Conservation (phyloP, 2,113 vertebrate genomes). For the Oenanthe melanoleuca region DNA sequence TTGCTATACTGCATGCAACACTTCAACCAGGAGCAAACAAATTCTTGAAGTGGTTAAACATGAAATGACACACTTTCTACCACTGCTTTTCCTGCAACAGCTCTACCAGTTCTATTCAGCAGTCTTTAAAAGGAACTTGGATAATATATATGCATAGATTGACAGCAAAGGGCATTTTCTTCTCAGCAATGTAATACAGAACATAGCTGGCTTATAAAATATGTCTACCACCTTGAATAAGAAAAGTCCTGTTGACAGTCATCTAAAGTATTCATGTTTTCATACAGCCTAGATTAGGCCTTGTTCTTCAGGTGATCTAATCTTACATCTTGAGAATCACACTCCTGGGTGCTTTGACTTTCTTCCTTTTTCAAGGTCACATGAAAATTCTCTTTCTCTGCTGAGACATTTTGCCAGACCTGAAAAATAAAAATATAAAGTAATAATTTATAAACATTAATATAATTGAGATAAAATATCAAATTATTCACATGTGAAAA, state of each 20-base stretch:
- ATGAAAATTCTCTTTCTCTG: constrained; percentile 37
- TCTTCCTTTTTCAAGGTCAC: constrained; percentile 52
- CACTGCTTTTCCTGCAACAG: neutral
- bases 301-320: neutral
- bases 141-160: neutral
- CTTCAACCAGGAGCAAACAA: neutral
- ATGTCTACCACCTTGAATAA: neutral
- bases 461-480: neutral
- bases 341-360: constrained; percentile 51
- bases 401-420: constrained; percentile 18
- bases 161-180: neutral
- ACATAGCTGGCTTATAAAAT: neutral
- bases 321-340: constrained; percentile 76
- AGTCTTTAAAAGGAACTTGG: neutral
- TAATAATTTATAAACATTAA: neutral
- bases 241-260: neutral
- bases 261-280: neutral
- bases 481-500: neutral
- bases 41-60: neutral
- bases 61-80: neutral
- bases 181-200: neutral
- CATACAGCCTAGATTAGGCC: neutral
- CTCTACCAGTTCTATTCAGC: neutral
- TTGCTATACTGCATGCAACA: neutral
- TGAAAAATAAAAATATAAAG: neutral